Base-by-base conservation (phyloP, 2,113 vertebrate genomes). In the Vanacampus margaritifer region DNA sequence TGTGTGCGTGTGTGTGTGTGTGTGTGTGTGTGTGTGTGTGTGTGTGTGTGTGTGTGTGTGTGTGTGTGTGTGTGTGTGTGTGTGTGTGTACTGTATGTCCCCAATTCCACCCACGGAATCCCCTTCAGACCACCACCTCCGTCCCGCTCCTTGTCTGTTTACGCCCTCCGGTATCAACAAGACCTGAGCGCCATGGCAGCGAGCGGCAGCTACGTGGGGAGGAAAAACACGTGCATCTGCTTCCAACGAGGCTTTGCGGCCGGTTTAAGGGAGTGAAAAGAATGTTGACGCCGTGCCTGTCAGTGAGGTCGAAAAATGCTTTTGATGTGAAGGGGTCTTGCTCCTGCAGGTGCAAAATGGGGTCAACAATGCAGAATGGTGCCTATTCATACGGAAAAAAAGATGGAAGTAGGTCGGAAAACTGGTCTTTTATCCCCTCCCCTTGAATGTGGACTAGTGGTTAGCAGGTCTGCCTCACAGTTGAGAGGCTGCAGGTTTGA, bases 131-230 rank as follows among this genome's bases (percentile, higher is more conserved):
- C 68, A 13, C 65, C 43, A 64, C 72, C 80, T 80, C 74, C 66
- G 66, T 77, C 62, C 72, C 46, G 62, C 78, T 65, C 41, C 66
- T 74, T 12, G 58, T 75, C 59, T 88, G 76, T 88, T 86, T 88
- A 85, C 75, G 69, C 73, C 83, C 78, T 79, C 41, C 75, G 76
- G 73, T 77, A 75, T 89, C 84, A 89, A 88, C 84, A 88, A 28
- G 51, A 8, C 64, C 70, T 11, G 39, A 35, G 45, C 51, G 58
- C 80, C 79, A 82, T 86, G 77, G 86, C 79, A 86, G 88, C 88
- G 45, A 72, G 16, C 66, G 24, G 51, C 32, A 1, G 21, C 57
- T 17, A 50, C 21, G 26, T 65, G 48, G 46, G 60, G 53, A 32
- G 23, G 68, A 13, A 39, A 54, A 64, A 65, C 69, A 39, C 12